phyloP scores from a whole-genome alignment of 2,888 invertebrate species.

The Harpagoxenus sublaevis region DNA sequence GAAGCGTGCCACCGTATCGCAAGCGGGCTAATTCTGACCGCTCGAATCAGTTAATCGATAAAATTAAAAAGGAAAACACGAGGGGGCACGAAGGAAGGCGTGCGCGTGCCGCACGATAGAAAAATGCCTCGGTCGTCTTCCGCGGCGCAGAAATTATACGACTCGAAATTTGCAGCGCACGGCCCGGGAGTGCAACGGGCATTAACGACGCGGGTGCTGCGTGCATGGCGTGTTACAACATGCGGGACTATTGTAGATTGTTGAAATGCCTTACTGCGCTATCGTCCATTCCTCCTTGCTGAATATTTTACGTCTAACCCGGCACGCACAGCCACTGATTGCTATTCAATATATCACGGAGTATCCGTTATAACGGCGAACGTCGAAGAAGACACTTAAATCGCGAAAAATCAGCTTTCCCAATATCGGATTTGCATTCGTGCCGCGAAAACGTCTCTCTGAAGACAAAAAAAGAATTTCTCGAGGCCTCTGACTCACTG shows the following conservation, averaged over 20 bases:
- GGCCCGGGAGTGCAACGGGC: neutral
- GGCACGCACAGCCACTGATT: constrained; percentile 33
- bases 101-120: constrained; percentile 21
- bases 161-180: neutral
- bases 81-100: neutral
- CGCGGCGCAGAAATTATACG: neutral
- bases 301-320: constrained; percentile 70
- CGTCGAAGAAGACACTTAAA: neutral
- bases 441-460: neutral
- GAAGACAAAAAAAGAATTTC: neutral
- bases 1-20: neutral
- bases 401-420: neutral
- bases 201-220: constrained; percentile 15
- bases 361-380: neutral
- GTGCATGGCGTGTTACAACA: constrained; percentile 51
- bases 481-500: neutral
- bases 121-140: neutral
- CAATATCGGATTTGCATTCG: neutral
- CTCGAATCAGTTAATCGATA: constrained; percentile 20
- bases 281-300: constrained; percentile 72
- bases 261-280: constrained; percentile 64
- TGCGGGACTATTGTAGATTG: constrained; percentile 72
- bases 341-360: constrained; percentile 9
- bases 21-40: neutral
- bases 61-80: neutral